Evolutionary conservation across 2,888 invertebrate genomes (phyloP).

Genomic region (Andrena camellia): DNA sequence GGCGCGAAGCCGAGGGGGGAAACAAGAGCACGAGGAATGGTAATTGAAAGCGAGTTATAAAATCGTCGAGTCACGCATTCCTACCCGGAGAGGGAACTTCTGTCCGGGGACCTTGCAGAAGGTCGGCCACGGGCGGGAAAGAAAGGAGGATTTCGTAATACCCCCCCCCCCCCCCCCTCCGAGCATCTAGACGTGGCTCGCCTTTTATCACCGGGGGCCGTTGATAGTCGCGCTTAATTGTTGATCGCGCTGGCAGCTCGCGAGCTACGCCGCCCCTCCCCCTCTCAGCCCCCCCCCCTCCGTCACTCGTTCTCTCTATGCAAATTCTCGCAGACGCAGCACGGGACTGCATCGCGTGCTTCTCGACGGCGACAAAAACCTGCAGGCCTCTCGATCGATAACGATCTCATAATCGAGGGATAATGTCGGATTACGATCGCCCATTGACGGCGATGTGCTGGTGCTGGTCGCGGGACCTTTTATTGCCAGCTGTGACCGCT

Average conservation of each 20-base stretch:
- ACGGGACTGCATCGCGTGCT: neutral
- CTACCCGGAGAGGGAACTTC: conserved; percentile 42
- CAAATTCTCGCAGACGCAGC: neutral
- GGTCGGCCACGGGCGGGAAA: conserved; percentile 40
- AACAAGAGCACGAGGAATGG: conserved; percentile 67
- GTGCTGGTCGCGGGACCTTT: neutral
- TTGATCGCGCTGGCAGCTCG: conserved; percentile 5
- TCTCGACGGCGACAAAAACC: neutral
- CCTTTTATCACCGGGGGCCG: conserved; percentile 2
- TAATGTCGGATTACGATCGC: neutral
- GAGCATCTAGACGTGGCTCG: too few relatives aligned
- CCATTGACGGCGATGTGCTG: neutral
- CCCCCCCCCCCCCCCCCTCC: too few relatives aligned
- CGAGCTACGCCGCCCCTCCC: conserved; percentile 13
- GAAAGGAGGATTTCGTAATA: conserved; percentile 9
- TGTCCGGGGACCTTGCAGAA: conserved; percentile 67
- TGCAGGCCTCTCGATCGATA: neutral
- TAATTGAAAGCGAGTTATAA: conserved; percentile 78
- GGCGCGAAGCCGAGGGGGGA: conserved; percentile 34
- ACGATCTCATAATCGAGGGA: neutral
- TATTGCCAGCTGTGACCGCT: too few relatives aligned
- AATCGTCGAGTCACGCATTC: conserved; percentile 78
- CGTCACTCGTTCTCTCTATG: neutral
- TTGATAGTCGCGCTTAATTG: conserved; percentile 1
- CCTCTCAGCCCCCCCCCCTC: too few relatives aligned